phyloP scores from a whole-genome alignment of 2,113 vertebrate species.

The Pollimyrus isidori region DNA sequence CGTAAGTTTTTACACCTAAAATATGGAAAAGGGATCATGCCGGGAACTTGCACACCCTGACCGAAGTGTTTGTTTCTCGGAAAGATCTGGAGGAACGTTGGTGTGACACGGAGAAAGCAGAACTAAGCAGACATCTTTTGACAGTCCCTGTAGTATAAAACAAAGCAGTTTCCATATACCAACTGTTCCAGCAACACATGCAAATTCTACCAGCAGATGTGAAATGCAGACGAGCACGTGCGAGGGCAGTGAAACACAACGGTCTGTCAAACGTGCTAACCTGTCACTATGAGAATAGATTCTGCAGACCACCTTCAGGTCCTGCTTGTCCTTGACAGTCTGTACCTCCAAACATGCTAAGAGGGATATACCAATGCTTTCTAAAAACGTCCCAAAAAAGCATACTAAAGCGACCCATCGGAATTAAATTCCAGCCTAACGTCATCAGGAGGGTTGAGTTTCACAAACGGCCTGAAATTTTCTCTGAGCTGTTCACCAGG shows the following conservation, averaged over 20 bases:
- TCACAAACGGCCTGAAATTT: conserved; percentile 63
- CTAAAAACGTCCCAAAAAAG: not conserved
- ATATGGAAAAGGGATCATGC: not conserved
- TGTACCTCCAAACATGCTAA: not conserved
- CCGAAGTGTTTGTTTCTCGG: not conserved
- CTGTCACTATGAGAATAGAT: not conserved
- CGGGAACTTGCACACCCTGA: not conserved
- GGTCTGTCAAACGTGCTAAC: not conserved
- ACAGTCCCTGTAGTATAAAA: not conserved
- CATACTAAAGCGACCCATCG: not conserved
- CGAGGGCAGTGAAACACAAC: not conserved
- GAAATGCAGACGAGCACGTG: conserved; percentile 42
- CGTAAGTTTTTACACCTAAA: not conserved
- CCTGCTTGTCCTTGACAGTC: not conserved
- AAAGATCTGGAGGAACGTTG: not conserved
- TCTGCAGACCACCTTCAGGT: not conserved
- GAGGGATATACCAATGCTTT: not conserved
- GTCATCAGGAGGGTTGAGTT: conserved; percentile 23
- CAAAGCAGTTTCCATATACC: not conserved
- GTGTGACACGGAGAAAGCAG: not conserved
- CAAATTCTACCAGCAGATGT: conserved; percentile 26
- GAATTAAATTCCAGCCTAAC: not conserved
- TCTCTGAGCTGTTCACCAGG: conserved; percentile 16
- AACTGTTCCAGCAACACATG: not conserved
- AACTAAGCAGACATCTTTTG: not conserved